Evolutionary conservation across 2,888 invertebrate species (phyloP).

Genomic region (Aphrophora alni): DNA sequence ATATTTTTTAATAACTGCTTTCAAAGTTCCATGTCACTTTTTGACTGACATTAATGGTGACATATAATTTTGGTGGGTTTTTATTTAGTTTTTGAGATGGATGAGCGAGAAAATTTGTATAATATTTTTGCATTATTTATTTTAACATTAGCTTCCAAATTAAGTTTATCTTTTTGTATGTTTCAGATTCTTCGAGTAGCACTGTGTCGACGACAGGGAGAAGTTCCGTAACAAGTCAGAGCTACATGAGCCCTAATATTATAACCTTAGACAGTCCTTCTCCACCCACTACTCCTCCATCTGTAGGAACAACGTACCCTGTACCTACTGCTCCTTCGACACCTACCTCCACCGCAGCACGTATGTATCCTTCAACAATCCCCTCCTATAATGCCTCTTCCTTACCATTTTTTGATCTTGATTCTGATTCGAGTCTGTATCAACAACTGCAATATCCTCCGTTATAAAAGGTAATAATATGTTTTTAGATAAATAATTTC

Average conservation of each 20-base stretch:
- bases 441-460: background rate
- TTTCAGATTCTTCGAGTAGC: conserved; percentile 57
- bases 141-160: too few relatives aligned
- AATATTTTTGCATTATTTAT: too few relatives aligned
- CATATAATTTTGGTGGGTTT: too few relatives aligned
- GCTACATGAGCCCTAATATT: conserved; percentile 64
- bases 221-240: conserved; percentile 64
- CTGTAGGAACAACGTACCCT: background rate
- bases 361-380: too few relatives aligned
- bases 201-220: conserved; percentile 55
- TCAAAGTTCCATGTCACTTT: too few relatives aligned
- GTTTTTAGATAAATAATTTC: too few relatives aligned
- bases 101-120: too few relatives aligned
- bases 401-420: background rate
- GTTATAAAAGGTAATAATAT: background rate
- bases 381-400: background rate
- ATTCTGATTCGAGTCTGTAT: background rate
- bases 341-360: too few relatives aligned
- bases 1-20: too few relatives aligned
- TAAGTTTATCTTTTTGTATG: too few relatives aligned
- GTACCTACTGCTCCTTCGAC: background rate
- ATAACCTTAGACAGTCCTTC: conserved; percentile 71
- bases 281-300: conserved; percentile 58
- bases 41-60: too few relatives aligned
- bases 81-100: too few relatives aligned